Evolutionary conservation across 1,140 invertebrate genomes (phyloP), one percentile per base, ranked within the genome.

Genomic region (Hypsibius dujardini): DNA sequence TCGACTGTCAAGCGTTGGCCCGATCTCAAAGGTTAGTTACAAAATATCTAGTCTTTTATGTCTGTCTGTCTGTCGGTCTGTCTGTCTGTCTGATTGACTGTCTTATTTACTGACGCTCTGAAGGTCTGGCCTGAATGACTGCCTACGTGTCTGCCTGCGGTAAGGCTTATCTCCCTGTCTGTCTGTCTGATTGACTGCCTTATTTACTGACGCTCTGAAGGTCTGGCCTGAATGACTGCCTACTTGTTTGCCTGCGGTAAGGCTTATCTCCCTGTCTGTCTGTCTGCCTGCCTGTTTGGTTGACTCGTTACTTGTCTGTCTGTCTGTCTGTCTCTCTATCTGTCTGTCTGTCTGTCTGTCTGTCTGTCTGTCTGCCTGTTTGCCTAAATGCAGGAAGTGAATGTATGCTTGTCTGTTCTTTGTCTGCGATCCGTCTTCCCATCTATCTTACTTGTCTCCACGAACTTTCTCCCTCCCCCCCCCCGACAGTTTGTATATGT

Each of bases 21-120:
- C 77, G 45, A 75, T 79, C 60, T 76, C 75, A 1, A 78, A 77
- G 77, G 78, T 78, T 74, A 2, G n/a, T 40, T 12, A 7, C 45
- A 67, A 67, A 56, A 56, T 56, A 7, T 56, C 45, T 12, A 42
- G 12, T 67, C 12, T 7, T 42, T 42, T 7, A 67, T 42, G 42
- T 67, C 42, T 67, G 12, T 42, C 50, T 56, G 50, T n/a, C 28
- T 28, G 28, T 28, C 28, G 7, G 28, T 28, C 28, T 28, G 28
- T 28, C 28, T 28, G 50, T 56, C n/a, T 56, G 7, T 56, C 7
- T 12, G 50, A 56, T 12, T 12, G 50, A 7, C 7, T 56, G 28
- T 56, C 50, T 56, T 56, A 56, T 56, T 56, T 56, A n/a, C 7
- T 56, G 50, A 56, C 7, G 50, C 7, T 56, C 7, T n/a, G 7